Percentiles rank a stretch among this genome's conserved stretches.
Evolutionary conservation across 1,140 invertebrate species (phyloP).

Genomic region (Heterodera carotae): DNA sequence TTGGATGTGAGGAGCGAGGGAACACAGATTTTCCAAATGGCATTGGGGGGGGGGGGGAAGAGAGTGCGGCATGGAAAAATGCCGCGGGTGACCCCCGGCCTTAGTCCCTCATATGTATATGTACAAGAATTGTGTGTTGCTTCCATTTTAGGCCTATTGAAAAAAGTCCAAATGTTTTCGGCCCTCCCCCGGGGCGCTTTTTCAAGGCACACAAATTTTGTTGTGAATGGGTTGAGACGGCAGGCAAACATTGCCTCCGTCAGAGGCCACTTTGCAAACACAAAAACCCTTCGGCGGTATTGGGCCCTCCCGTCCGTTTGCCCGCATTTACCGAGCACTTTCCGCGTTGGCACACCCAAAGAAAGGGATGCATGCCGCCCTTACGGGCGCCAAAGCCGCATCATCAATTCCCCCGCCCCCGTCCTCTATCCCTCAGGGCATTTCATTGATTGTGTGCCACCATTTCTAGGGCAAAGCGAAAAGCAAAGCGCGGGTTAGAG

Average conservation of each 20-base stretch:
- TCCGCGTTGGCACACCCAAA: neutral
- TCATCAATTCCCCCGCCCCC: neutral
- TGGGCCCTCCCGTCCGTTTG: neutral
- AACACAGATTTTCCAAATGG: no score
- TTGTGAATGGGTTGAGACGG: neutral
- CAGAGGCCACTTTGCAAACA: neutral
- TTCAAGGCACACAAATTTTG: neutral
- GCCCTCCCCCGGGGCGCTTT: neutral
- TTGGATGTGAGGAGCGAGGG: no score
- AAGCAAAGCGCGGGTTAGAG: neutral
- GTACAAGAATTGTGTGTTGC: neutral
- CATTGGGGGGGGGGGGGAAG: no score
- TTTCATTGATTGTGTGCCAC: neutral
- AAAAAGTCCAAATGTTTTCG: neutral
- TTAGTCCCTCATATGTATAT: neutral
- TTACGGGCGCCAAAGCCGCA: neutral
- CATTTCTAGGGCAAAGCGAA: neutral
- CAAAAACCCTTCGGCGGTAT: neutral
- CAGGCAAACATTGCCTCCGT: neutral
- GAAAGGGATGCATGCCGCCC: neutral
- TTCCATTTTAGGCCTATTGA: neutral
- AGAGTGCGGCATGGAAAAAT: neutral
- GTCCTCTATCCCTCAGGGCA: neutral
- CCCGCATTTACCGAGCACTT: neutral
- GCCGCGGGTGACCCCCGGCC: no score